Evolutionary conservation across 2,113 vertebrate species (phyloP), one percentile per base, ranked within the genome.

Genomic region (Climacteris rufus): DNA sequence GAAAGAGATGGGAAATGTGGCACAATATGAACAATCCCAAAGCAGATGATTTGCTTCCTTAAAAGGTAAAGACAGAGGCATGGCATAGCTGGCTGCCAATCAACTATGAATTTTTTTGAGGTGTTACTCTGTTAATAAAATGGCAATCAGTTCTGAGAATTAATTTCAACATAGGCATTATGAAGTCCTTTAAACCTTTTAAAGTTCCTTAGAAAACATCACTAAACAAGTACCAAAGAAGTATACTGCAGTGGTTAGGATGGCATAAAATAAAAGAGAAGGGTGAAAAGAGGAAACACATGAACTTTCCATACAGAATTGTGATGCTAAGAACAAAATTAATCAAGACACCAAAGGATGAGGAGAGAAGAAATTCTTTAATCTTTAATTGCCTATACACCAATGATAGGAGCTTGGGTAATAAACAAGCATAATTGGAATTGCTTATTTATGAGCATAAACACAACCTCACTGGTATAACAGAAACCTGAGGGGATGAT

Each of bases 361-460:
- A 94, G 80, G 65, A 89, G 44, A 75, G 74, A 94, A 91, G 65
- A 93, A 94, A 94, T 92, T 95, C 87, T 97, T 97, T 96, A 94
- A 96, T 95, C 91, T 95, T 95, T 97, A 95, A 96, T 96, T 96
- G 93, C 64, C 31, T 91, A 64, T 84, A 87, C 13, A 82, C 60
- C 65, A 81, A 64, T 69, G 83, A 87, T 68, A 95, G 77, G 80
- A 91, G 77, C 77, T 92, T 89, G 87, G 17, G 72, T 87, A 92
- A 94, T 96, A 95, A 95, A 94, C 86, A 92, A 94, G 60, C 37
- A 70, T 89, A 97, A 94, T 68, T 94, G 83, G 65, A 96, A 95
- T 92, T 97, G 69, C 89, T 96, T 96, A 94, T 95, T 97, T 96
- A 97, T 94, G 91, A 93, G 89, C 83, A 83, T 89, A 81, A 96